phyloP scores from a whole-genome alignment of 1,140 invertebrate species.

The Microplitis demolitor region DNA sequence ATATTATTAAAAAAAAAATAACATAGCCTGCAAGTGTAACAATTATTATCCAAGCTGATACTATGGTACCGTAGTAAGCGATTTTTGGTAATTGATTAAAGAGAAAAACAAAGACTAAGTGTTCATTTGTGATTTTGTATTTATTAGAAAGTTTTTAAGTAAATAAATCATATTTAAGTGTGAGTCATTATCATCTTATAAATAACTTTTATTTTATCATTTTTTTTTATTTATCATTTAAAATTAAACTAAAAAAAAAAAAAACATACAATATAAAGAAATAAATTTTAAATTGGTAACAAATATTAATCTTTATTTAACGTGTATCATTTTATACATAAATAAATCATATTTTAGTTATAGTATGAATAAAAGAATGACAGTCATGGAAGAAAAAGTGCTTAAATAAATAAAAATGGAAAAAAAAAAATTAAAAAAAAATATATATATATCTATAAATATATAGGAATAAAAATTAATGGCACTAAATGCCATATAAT shows the following conservation, averaged over 20 bases:
- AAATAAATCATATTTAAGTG: constrained; percentile 63
- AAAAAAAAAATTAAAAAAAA: neutral
- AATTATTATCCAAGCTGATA: constrained; percentile 56
- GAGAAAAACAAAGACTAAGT: constrained; percentile 57
- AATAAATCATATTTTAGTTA: constrained; percentile 51
- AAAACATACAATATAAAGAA: neutral
- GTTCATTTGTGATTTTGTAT: constrained; percentile 64
- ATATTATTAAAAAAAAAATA: constrained; percentile 50
- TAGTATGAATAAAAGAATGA: constrained; percentile 51
- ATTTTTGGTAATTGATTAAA: constrained; percentile 50
- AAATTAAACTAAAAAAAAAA: constrained; percentile 12
- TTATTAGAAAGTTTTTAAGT: constrained; percentile 60
- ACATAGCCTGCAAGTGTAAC: constrained; percentile 58
- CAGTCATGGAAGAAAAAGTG: neutral
- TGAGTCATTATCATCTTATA: constrained; percentile 39
- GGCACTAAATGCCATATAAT: constrained; percentile 52
- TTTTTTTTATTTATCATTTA: constrained; percentile 25
- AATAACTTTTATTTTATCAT: constrained; percentile 22
- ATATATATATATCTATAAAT: neutral
- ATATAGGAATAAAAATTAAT: constrained; percentile 53
- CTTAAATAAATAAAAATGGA: neutral
- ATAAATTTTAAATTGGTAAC: constrained; percentile 46
- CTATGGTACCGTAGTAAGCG: constrained; percentile 34
- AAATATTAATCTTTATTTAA: constrained; percentile 59
- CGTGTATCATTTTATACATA: constrained; percentile 57